A percentile compares a stretch with the other conserved stretches of the same genome.
Evolutionary conservation across 2,113 vertebrate species (phyloP).

Genomic region (Beaufortia kweichowensis): DNA sequence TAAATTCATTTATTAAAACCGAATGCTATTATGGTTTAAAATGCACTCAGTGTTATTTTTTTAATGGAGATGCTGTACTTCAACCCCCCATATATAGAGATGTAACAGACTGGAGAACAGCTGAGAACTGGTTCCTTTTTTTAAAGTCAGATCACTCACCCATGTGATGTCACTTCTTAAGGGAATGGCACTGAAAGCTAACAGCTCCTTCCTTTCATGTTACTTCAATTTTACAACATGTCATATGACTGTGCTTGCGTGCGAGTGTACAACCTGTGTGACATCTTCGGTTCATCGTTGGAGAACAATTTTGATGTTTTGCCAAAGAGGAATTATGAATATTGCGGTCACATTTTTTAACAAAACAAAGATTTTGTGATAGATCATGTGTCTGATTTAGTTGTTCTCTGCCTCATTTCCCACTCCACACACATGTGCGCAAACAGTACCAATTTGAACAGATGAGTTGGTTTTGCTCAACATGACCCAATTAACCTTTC

Average conservation of each 20-base stretch:
- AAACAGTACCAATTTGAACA: not conserved
- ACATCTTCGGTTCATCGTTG: not conserved
- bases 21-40: no score
- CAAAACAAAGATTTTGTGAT: no score
- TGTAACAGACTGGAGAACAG: not conserved
- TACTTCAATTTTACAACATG: not conserved
- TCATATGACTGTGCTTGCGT: not conserved
- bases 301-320: not conserved
- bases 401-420: no score
- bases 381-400: no score
- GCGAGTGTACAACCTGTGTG: not conserved
- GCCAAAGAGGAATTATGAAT: not conserved
- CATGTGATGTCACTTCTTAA: conserved; percentile 6
- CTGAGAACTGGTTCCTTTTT: not conserved
- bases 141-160: not conserved
- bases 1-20: no score
- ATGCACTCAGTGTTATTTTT: no score
- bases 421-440: not conserved
- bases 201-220: not conserved
- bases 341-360: no score
- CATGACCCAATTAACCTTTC: conserved; percentile 56
- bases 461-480: conserved; percentile 18
- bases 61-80: no score
- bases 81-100: no score
- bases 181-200: conserved; percentile 16